Evolutionary conservation across 2,888 invertebrate genomes (phyloP).

Genomic region (Heliconius cydno): DNA sequence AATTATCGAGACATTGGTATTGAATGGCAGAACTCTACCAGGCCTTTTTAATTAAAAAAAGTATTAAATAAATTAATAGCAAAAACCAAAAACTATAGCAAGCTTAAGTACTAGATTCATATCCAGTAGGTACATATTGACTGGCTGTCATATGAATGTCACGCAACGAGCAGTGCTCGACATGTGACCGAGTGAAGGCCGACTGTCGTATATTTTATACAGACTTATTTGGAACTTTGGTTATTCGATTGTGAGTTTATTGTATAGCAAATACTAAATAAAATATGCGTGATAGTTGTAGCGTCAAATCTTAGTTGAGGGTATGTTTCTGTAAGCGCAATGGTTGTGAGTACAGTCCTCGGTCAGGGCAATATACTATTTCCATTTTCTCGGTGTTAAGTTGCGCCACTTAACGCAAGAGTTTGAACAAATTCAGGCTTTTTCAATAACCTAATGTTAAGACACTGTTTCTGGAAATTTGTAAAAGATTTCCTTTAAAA

Average conservation of each 20-base stretch:
- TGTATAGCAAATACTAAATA: background rate
- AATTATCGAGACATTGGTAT: no score
- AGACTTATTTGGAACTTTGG: background rate
- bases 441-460: no score
- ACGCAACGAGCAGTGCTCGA: background rate
- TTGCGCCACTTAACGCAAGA: no score
- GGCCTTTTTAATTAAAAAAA: no score
- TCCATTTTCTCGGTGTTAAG: background rate
- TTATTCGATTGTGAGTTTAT: background rate
- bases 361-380: background rate
- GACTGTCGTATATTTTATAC: background rate
- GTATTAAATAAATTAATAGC: no score
- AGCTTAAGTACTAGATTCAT: background rate
- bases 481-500: no score
- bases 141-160: constrained; percentile 9
- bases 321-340: background rate
- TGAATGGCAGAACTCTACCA: no score
- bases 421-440: no score
- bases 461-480: no score
- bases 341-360: background rate
- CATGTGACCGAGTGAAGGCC: background rate
- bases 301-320: background rate
- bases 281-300: background rate
- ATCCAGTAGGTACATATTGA: no score
- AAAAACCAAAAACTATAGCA: background rate